Evolutionary conservation across 2,888 invertebrate genomes (phyloP).

Genomic region (Idaea biselata): DNA sequence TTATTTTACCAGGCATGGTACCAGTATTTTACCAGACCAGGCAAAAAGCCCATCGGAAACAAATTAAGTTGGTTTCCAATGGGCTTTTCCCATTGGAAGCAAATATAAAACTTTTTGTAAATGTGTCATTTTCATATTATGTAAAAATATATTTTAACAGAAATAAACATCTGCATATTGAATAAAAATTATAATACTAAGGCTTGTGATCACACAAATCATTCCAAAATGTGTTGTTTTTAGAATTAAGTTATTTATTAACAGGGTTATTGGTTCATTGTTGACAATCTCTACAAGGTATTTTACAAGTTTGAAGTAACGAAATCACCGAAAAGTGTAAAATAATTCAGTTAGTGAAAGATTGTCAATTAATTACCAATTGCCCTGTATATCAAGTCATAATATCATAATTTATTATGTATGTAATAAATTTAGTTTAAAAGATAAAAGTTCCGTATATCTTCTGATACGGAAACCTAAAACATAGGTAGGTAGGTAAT

Average conservation of each 20-base stretch:
- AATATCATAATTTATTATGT: not conserved
- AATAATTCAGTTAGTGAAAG: not conserved
- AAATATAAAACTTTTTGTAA: too few species aligned
- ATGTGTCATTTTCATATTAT: too few species aligned
- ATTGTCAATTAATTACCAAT: not conserved
- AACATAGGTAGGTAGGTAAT: not conserved
- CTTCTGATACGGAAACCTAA: not conserved
- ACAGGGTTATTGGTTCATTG: not conserved
- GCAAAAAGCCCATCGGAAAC: too few species aligned
- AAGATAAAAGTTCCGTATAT: not conserved
- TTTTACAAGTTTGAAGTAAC: slow-evolving; percentile 4
- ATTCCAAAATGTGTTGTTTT: slow-evolving; percentile 65
- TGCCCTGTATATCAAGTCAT: not conserved
- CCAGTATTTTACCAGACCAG: too few species aligned
- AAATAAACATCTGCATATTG: not conserved
- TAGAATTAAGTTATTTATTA: slow-evolving; percentile 35
- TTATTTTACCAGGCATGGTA: not conserved
- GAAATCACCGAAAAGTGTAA: too few species aligned
- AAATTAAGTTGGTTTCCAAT: too few species aligned
- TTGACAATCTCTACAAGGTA: not conserved
- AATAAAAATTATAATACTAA: slow-evolving; percentile 29
- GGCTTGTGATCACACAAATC: slow-evolving; percentile 70
- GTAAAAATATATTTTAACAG: too few species aligned
- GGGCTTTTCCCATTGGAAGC: too few species aligned
- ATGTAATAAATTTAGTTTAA: not conserved